Percentiles rank a stretch among this genome's conserved stretches.
Evolutionary conservation across 92 coral and sea anemone genomes (phyloP).

Genomic region (Diadumene lineata): DNA sequence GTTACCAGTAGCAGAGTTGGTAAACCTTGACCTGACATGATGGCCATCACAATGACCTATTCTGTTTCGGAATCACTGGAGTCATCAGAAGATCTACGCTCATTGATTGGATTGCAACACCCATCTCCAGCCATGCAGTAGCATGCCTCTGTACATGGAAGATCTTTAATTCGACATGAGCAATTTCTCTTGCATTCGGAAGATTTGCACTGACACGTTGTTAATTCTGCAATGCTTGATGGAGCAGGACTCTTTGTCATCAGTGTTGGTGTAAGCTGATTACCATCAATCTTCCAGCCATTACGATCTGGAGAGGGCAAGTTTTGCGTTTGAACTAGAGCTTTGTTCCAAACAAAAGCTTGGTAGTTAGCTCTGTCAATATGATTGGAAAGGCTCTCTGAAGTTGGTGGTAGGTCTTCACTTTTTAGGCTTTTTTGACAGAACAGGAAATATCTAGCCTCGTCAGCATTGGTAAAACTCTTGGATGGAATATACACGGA

Average conservation of each 20-base stretch:
- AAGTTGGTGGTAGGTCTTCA: slow-evolving; percentile 51
- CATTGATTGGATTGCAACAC: too few relatives aligned
- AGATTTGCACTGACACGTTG: not conserved
- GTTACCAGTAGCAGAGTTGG: too few relatives aligned
- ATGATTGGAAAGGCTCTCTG: slow-evolving; percentile 40
- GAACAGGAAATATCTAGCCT: slow-evolving; percentile 46
- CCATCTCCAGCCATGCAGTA: too few relatives aligned
- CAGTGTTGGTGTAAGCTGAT: slow-evolving; percentile 27
- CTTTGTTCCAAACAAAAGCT: slow-evolving; percentile 35
- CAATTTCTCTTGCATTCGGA: too few relatives aligned
- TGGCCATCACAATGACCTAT: too few relatives aligned
- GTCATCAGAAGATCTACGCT: too few relatives aligned
- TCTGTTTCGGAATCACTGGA: too few relatives aligned
- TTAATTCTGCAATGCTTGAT: not conserved
- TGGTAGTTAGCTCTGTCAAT: slow-evolving; percentile 54
- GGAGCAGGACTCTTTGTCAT: slow-evolving; percentile 67
- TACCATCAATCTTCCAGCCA: slow-evolving; percentile 34
- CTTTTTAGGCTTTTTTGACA: slow-evolving; percentile 31
- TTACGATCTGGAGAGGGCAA: slow-evolving; percentile 29
- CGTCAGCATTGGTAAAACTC: slow-evolving; percentile 22
- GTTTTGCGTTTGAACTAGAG: slow-evolving; percentile 8
- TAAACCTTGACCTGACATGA: too few relatives aligned
- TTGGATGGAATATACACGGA: slow-evolving; percentile 22
- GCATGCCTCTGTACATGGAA: too few relatives aligned
- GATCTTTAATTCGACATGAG: too few relatives aligned